These are phyloP conservation scores for Zalophus californianus DNA, from an alignment of 2,797 vertebrate genomes.

Conservation along the genomic window DNA sequence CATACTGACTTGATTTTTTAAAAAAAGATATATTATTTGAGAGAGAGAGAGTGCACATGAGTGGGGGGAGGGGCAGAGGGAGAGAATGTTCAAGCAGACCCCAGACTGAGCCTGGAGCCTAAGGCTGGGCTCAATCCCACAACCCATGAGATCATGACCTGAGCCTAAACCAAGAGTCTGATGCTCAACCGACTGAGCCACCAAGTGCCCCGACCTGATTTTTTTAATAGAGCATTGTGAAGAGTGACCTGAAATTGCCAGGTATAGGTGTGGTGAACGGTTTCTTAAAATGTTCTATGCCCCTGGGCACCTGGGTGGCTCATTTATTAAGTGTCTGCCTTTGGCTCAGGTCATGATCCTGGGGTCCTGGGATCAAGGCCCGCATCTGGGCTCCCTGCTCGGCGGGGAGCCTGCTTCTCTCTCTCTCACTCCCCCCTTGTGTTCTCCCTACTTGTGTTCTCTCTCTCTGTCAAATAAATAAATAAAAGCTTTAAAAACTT, in stretches of 20 bases:
- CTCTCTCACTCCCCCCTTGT: no score
- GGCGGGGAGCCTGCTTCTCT: no score
- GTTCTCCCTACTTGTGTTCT: no score
- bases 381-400: no score
- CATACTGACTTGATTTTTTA: background rate
- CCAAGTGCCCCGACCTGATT: background rate
- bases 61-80: background rate
- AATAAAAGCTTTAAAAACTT: no score
- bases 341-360: no score
- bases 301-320: background rate
- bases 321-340: no score
- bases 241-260: background rate
- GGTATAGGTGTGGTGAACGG: background rate
- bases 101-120: background rate
- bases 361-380: no score
- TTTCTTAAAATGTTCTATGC: constrained; percentile 6
- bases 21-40: background rate
- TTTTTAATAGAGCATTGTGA: background rate
- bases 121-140: background rate
- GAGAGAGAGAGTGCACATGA: background rate
- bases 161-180: background rate
- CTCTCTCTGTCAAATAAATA: no score
- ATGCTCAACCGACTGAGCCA: background rate
- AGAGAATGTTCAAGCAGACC: background rate
- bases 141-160: background rate